phyloP scores from a whole-genome alignment of 2,113 vertebrate genomes.

The Melozone crissalis region DNA sequence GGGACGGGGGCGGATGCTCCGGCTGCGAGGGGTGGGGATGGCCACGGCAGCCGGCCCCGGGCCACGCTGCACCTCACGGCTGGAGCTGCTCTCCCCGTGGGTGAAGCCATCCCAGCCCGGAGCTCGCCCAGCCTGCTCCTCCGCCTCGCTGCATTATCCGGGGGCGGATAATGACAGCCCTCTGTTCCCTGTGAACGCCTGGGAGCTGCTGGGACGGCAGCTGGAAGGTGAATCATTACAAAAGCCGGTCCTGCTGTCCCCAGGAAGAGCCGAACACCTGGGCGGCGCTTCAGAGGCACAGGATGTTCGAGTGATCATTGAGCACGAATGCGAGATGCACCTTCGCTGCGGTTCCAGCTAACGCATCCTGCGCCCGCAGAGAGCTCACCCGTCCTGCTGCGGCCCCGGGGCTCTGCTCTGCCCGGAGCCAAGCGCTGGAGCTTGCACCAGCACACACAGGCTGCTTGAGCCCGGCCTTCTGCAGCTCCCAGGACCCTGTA shows the following conservation, averaged over 20 bases:
- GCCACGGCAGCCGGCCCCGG: rapidly evolving
- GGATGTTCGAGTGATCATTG: neutral
- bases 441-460: neutral
- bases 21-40: neutral
- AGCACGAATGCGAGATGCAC: rapidly evolving
- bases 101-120: neutral
- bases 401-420: neutral
- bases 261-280: neutral
- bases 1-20: rapidly evolving
- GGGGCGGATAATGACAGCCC: constrained; percentile 9
- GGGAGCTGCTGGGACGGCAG: neutral
- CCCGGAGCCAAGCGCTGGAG: too few relatives aligned
- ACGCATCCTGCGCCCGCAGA: rapidly evolving
- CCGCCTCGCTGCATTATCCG: neutral
- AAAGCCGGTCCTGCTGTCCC: neutral
- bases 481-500: rapidly evolving
- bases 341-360: neutral
- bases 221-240: neutral
- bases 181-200: neutral
- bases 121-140: constrained; percentile 21
- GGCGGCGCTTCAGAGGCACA: neutral
- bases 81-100: neutral
- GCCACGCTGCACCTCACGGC: rapidly evolving
- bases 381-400: neutral
- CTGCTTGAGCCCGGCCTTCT: neutral